Evolutionary conservation across 2,113 vertebrate species (phyloP), one percentile per base, ranked within the genome.

Genomic region (Sceloporus tristichus): DNA sequence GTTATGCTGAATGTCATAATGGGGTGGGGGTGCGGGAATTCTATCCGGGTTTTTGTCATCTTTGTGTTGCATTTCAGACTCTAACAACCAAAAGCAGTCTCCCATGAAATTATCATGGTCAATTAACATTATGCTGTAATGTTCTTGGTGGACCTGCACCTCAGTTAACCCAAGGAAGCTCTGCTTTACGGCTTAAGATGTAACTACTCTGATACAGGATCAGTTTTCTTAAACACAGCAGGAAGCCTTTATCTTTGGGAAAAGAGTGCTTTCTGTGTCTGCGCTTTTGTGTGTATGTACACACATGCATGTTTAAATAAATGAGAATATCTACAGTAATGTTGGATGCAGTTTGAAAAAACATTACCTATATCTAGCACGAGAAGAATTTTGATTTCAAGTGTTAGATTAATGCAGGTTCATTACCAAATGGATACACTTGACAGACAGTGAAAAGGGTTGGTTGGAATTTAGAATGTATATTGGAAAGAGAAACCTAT

Each of bases 81-180:
- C 86, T 42, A 82, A 59, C 84, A 70, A 25, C 86, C 65, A 59
- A 83, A 78, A 70, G 53, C 74, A 90, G 9, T 25, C 42, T 90
- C 71, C 88, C 79, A 86, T 48, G 29, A 34, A 90, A 53, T 54
- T 38, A 40, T 62, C 74, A 34, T 62, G 79, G 38, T 73, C 65
- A 34, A 19, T 83, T 90, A 42, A 82, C 78, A 79, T 71, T 23
- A 34, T 54, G 56, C 4, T 14, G 13, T 85, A 85, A 75, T 68
- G 14, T 21, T 68, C 79, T 68, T 68, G 73, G 19, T n/a, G 13
- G 59, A 23, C n/a, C n/a, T 18, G 40, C 13, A 70, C 23, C 53
- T 71, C n/a, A n/a, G 42, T 70, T 59, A 71, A 78, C 19, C 48
- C 34, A 83, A 82, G 48, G 74, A n/a, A 53, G 62, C 21, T 53